These are phyloP conservation scores for Limnodromus scolopaceus DNA, from an alignment of 2,797 vertebrate genomes.

Conservation along the genomic window DNA sequence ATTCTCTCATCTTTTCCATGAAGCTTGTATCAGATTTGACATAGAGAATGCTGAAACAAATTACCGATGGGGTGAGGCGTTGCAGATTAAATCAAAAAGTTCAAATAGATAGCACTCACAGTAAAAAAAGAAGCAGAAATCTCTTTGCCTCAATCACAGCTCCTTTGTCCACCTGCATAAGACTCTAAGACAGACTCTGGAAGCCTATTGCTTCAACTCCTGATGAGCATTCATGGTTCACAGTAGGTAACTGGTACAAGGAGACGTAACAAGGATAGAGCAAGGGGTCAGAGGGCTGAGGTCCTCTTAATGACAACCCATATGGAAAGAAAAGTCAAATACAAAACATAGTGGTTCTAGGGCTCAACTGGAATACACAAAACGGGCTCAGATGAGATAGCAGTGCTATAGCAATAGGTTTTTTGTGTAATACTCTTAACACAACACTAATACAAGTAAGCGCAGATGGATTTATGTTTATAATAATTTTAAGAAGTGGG, in stretches of 20 bases:
- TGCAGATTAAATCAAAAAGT: conserved; percentile 10
- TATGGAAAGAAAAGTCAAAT: background rate
- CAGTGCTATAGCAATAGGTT: background rate
- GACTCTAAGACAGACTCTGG: conserved; percentile 1
- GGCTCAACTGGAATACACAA: background rate
- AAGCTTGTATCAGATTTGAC: background rate
- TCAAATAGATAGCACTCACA: conserved; percentile 17
- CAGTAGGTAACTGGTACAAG: conserved; percentile 32
- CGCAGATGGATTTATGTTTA: background rate
- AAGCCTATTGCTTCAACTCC: conserved; percentile 22
- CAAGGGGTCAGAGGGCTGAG: background rate
- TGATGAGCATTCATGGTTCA: conserved; percentile 45
- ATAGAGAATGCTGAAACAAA: background rate
- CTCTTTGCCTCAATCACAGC: conserved; percentile 47
- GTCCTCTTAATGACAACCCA: background rate
- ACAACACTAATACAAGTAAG: background rate
- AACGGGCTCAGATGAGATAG: background rate
- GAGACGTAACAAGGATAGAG: background rate
- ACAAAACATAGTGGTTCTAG: background rate
- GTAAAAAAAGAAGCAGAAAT: background rate
- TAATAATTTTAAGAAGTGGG: background rate
- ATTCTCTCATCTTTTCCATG: background rate
- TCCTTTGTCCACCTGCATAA: conserved; percentile 61
- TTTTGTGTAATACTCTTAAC: background rate
- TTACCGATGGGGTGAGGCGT: background rate